These are phyloP conservation scores for Axea sp. DNA, from an alignment of 2,888 invertebrate species.

Conservation along the genomic window DNA sequence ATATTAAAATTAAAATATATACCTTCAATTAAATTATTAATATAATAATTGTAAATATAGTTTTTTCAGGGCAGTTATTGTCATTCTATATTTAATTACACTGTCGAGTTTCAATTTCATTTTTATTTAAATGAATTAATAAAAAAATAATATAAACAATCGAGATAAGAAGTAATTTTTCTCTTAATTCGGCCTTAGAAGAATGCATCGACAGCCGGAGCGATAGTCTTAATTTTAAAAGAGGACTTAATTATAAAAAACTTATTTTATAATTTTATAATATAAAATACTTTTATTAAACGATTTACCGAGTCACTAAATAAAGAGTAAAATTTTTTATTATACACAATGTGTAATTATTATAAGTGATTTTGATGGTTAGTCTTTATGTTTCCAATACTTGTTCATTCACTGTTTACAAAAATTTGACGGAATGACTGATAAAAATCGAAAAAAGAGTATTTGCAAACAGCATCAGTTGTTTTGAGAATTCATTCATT, in stretches of 20 bases:
- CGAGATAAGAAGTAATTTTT: slow-evolving; percentile 1
- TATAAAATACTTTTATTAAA: slow-evolving; percentile 38
- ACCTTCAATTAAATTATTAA: too few relatives aligned
- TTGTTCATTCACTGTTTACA: slow-evolving; percentile 18
- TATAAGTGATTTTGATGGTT: slow-evolving; percentile 24
- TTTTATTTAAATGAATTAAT: neutral
- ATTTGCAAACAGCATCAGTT: slow-evolving; percentile 9
- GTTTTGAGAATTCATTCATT: slow-evolving; percentile 16
- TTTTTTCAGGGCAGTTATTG: slow-evolving; percentile 31
- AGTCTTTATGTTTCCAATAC: neutral
- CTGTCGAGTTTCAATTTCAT: neutral
- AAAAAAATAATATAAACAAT: neutral
- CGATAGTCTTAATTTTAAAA: slow-evolving; percentile 33
- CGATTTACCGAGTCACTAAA: slow-evolving; percentile 26
- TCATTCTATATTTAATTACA: slow-evolving; percentile 43
- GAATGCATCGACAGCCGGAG: slow-evolving; percentile 45
- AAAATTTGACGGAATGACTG: slow-evolving; percentile 44
- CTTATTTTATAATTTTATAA: slow-evolving; percentile 16
- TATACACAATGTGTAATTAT: slow-evolving; percentile 21
- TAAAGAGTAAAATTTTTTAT: slow-evolving; percentile 19
- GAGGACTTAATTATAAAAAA: slow-evolving; percentile 11
- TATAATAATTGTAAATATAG: neutral
- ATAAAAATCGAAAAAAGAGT: slow-evolving; percentile 27
- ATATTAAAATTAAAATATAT: too few relatives aligned
- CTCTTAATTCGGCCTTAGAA: slow-evolving; percentile 48